Conservation (phyloP, 2,888 invertebrate species). For the Liodrosophila aerea region DNA sequence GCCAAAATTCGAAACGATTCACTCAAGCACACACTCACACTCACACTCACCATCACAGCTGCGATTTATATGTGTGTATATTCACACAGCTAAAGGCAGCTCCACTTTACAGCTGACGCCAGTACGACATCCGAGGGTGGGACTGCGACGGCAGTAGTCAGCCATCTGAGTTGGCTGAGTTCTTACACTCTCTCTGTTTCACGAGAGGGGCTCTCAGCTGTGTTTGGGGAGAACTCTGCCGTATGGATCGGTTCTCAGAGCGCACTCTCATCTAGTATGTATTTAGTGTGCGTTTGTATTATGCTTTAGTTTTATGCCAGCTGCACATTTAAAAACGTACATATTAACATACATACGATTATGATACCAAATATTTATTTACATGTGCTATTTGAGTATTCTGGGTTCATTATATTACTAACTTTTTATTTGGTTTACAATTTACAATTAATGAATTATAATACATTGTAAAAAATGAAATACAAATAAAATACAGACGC, state of each 20-base stretch:
- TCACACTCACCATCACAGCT: slow-evolving; percentile 28
- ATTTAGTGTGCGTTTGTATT: not conserved
- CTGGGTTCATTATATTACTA: too few relatives aligned
- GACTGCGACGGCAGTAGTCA: slow-evolving; percentile 40
- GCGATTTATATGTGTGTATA: too few relatives aligned
- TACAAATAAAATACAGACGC: too few relatives aligned
- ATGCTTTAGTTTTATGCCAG: not conserved
- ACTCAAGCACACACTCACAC: not conserved
- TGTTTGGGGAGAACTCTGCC: slow-evolving; percentile 17
- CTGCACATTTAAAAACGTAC: too few relatives aligned
- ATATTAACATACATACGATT: too few relatives aligned
- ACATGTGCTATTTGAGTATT: too few relatives aligned
- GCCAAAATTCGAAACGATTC: slow-evolving; percentile 45
- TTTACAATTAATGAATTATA: too few relatives aligned
- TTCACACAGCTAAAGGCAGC: slow-evolving; percentile 17
- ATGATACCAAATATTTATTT: too few relatives aligned
- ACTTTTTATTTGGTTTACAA: too few relatives aligned
- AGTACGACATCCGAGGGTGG: slow-evolving; percentile 12
- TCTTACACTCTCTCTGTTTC: slow-evolving; percentile 34
- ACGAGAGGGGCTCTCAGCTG: slow-evolving; percentile 10
- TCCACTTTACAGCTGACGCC: slow-evolving; percentile 37
- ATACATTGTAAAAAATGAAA: too few relatives aligned
- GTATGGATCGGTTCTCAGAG: slow-evolving; percentile 43
- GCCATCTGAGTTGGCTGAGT: slow-evolving; percentile 27
- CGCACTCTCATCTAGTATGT: not conserved